Evolutionary conservation across 23 tunicate species (phyloP), one percentile per base, ranked within the genome.

Genomic region (Pegea sp.): DNA sequence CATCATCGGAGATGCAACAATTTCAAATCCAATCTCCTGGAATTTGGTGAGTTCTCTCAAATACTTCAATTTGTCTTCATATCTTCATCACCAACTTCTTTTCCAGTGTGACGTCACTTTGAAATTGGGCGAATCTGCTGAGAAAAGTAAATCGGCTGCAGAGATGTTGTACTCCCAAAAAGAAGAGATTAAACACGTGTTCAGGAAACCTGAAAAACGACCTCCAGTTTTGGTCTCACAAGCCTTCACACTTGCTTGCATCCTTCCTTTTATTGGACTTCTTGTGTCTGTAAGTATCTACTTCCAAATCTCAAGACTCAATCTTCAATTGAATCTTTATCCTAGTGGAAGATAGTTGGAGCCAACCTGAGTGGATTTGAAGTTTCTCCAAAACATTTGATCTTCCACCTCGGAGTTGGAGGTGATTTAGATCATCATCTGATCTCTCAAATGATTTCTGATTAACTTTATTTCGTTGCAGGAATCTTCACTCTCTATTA

Each of bases 1-100:
- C 48, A 88, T 88, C 31, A 69, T 76, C 29, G 97, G 97, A n/a
- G 97, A 88, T 43, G 97, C 90, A 3, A 58, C 93, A 7, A 72
- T 81, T 49, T 61, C 93, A 30, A 81, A 81, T 57, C 81, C 93
- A 0, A 60, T 81, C 31, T 81, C 72, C 20, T 81, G 93, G 93
- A 59, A 72, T n/a, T 69, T 81, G 29, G 78, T 71, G 49, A 77
- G 90, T 77, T 38, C n/a, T n/a, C n/a, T n/a, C n/a, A n/a, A n/a
- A 16, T 16, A 38, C 46, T 38, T 38, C 16, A 16, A 16, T 38
- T 38, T 38, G 16, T 11, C 46, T 8, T 38, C 16, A 8, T 38
- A 38, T 38, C 16, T 38, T n/a, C n/a, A 38, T 38, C 16, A 11
- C 46, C 46, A 11, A 21, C 52, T 34, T 1, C 0, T 33, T 33